A percentile compares a stretch with the other conserved stretches of the same genome.
phyloP scores from a whole-genome alignment of 2,113 vertebrate genomes.

The Pseudorectes ferrugineus region DNA sequence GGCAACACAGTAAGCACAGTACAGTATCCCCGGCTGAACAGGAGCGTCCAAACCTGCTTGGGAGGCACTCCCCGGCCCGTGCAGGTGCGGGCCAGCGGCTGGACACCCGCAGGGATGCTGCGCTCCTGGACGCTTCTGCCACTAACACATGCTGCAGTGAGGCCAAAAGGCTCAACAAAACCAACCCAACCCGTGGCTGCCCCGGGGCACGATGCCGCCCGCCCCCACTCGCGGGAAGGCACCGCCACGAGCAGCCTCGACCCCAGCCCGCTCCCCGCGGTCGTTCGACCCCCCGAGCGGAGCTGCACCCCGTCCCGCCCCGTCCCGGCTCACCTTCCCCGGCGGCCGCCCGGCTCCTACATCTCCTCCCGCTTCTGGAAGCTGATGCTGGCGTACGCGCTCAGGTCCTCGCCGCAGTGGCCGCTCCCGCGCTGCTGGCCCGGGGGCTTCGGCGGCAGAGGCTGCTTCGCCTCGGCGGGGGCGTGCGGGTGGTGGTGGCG shows the following conservation, averaged over 20 bases:
- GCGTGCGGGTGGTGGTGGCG: constrained; percentile 31
- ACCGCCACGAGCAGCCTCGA: neutral
- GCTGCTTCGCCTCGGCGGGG: constrained; percentile 48
- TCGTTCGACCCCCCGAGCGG: neutral
- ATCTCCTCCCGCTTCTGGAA: constrained; percentile 81
- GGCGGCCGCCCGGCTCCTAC: constrained; percentile 60
- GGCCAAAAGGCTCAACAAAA: neutral
- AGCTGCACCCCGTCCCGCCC: neutral
- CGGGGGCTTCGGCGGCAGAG: constrained; percentile 36
- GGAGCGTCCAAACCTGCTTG: neutral
- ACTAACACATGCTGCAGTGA: neutral
- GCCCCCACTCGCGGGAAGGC: neutral
- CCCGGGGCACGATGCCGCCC: too few relatives aligned
- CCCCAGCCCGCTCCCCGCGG: neutral
- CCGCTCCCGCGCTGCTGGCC: constrained; percentile 61
- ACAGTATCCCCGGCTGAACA: neutral
- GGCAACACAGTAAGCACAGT: neutral
- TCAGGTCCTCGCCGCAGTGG: constrained; percentile 76
- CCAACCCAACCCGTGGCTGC: rapidly evolving
- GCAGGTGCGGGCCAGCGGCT: neutral
- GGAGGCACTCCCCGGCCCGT: neutral
- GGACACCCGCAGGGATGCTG: neutral
- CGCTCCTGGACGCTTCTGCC: neutral
- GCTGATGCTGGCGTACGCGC: constrained; percentile 85
- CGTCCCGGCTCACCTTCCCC: constrained; percentile 72